Conservation (phyloP, 1,140 invertebrate species). For the Diuraphis noxia region DNA sequence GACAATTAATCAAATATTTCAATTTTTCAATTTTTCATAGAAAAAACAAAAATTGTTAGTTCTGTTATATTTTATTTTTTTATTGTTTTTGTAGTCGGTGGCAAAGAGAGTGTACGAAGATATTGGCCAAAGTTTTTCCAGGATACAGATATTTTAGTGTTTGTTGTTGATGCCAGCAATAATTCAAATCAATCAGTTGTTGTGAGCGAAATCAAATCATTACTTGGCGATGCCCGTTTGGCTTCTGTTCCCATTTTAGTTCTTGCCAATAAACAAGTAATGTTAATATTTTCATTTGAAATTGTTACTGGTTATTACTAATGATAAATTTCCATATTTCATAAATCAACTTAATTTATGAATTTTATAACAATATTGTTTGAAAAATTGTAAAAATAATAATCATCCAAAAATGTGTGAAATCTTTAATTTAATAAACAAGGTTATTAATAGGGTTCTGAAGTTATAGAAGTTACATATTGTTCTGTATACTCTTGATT, state of each 20-base stretch:
- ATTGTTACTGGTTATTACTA: not conserved
- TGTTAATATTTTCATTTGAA: not conserved
- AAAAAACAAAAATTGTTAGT: not conserved
- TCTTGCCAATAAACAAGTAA: constrained; percentile 62
- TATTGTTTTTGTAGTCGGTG: constrained; percentile 60
- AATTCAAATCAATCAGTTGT: constrained; percentile 59
- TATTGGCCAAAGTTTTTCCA: constrained; percentile 63
- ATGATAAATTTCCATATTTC: not conserved
- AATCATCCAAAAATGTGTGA: not conserved
- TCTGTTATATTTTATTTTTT: not conserved
- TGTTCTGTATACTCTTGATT: no score
- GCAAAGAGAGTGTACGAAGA: constrained; percentile 59
- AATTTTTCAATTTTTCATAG: no score
- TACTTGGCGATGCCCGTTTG: constrained; percentile 61
- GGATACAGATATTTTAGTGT: constrained; percentile 63
- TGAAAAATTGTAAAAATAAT: not conserved
- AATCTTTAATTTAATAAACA: not conserved
- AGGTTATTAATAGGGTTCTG: no score
- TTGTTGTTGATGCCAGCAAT: constrained; percentile 62
- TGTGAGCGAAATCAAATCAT: constrained; percentile 60
- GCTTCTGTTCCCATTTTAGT: constrained; percentile 61
- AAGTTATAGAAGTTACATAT: no score
- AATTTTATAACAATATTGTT: not conserved
- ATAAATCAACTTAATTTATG: not conserved
- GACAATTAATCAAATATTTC: no score